A percentile compares a stretch with the other conserved stretches of the same genome.
Conservation (phyloP, 2,113 vertebrate genomes). For the Cariama cristata region DNA sequence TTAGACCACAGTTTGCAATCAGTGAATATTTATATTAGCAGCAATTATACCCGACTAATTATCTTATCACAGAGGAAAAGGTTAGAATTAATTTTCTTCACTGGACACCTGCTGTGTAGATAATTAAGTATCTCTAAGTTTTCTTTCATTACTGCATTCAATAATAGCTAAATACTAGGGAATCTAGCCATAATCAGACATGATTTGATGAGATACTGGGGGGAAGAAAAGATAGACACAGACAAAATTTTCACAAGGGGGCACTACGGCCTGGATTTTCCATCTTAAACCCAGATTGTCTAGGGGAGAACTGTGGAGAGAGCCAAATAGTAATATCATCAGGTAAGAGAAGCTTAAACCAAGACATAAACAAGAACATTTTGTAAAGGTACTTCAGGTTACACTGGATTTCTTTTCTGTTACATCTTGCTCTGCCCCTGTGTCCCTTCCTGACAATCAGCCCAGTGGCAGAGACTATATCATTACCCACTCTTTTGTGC, state of each 20-base stretch:
- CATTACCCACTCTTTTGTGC: not conserved
- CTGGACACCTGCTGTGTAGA: conserved; percentile 78
- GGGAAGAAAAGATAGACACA: conserved; percentile 21
- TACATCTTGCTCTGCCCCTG: not conserved
- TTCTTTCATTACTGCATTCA: conserved; percentile 81
- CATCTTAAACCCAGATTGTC: not conserved
- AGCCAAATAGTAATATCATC: not conserved
- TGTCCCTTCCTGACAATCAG: not conserved
- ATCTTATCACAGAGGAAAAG: conserved; percentile 82
- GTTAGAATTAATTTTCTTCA: conserved; percentile 79
- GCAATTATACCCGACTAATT: conserved; percentile 80
- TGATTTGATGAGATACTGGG: conserved; percentile 73
- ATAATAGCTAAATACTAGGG: conserved; percentile 81
- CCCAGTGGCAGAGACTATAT: not conserved
- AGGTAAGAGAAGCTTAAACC: not conserved
- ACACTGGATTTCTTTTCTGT: not conserved
- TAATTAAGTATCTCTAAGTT: conserved; percentile 83
- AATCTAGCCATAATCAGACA: conserved; percentile 75
- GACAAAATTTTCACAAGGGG: conserved; percentile 18
- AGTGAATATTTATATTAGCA: conserved; percentile 81
- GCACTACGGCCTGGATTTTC: not conserved
- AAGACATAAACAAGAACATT: not conserved
- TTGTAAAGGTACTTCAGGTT: not conserved
- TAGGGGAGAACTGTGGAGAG: not conserved
- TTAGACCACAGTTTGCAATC: conserved; percentile 75